Evolutionary conservation across 2,113 vertebrate genomes (phyloP).

Genomic region (Podocnemis expansa): DNA sequence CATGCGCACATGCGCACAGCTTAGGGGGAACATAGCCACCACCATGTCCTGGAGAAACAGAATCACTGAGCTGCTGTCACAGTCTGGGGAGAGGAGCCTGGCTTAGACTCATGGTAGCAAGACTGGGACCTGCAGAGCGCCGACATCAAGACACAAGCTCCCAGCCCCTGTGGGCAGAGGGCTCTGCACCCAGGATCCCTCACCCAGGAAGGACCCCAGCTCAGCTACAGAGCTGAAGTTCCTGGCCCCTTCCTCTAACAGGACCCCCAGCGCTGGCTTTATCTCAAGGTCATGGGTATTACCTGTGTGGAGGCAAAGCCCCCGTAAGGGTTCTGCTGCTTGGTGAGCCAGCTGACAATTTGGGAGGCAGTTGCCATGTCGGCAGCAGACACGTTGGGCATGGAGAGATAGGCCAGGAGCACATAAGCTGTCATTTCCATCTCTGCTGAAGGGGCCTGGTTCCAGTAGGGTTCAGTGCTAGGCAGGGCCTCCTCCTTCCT

Average conservation of each 20-base stretch:
- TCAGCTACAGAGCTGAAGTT: neutral
- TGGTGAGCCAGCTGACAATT: constrained; percentile 52
- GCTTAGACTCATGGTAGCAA: neutral
- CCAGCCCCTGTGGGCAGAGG: neutral
- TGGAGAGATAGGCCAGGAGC: constrained; percentile 41
- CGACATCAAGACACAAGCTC: neutral
- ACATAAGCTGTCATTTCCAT: constrained; percentile 65
- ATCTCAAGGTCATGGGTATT: neutral
- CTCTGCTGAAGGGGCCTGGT: fast-evolving
- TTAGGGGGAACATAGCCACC: too few relatives aligned
- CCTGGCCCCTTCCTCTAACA: fast-evolving
- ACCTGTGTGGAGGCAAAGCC: constrained; percentile 63
- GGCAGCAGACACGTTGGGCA: neutral
- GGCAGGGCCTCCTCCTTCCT: neutral
- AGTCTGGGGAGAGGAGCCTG: neutral
- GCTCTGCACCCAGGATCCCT: neutral
- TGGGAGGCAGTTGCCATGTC: neutral
- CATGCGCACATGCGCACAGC: too few relatives aligned
- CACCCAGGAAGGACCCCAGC: neutral
- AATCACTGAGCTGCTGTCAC: fast-evolving
- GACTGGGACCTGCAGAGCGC: neutral
- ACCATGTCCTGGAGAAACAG: constrained; percentile 66
- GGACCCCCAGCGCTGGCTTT: neutral
- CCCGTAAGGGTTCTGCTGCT: constrained; percentile 51
- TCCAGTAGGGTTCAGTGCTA: neutral